A percentile compares a stretch with the other conserved stretches of the same genome.
phyloP scores from a whole-genome alignment of 2,888 invertebrate genomes.

The Aporophyla nigra region DNA sequence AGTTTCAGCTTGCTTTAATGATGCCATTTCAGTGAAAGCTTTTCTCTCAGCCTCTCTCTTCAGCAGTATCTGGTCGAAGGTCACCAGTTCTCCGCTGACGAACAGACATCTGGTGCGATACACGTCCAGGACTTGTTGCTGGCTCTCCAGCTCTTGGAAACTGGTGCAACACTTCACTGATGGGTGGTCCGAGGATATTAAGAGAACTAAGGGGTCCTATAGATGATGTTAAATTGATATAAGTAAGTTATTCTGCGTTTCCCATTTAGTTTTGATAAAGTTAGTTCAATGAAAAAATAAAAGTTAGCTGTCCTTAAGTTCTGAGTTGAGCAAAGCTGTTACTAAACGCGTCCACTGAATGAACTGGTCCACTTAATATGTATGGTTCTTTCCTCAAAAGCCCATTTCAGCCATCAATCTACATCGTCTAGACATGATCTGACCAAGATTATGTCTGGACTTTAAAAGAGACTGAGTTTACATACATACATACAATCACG shows the following conservation, averaged over 20 bases:
- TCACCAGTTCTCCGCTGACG: conserved; percentile 88
- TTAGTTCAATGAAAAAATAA: too few species aligned
- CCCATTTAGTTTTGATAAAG: neutral
- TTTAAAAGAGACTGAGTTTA: too few species aligned
- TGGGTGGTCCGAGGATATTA: conserved; percentile 90
- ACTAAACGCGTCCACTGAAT: too few species aligned
- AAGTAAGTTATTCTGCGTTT: neutral
- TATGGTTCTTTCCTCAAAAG: too few species aligned
- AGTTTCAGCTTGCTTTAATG: conserved; percentile 88
- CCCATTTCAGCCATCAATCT: too few species aligned
- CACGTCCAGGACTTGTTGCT: conserved; percentile 86
- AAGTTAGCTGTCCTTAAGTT: too few species aligned
- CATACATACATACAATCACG: too few species aligned
- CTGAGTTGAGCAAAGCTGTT: too few species aligned
- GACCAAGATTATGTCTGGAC: too few species aligned
- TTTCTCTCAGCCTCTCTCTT: conserved; percentile 86
- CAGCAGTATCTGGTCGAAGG: conserved; percentile 88
- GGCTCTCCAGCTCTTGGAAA: conserved; percentile 87
- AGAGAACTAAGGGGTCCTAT: conserved; percentile 89
- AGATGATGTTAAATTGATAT: conserved; percentile 9
- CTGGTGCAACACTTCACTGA: conserved; percentile 89
- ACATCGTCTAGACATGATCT: too few species aligned
- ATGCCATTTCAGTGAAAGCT: conserved; percentile 89
- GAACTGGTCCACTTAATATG: too few species aligned
- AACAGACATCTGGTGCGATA: conserved; percentile 89